Evolutionary conservation across 2,797 vertebrate species (phyloP), one percentile per base, ranked within the genome.

Genomic region (Microctenopoma stevenorrisi): DNA sequence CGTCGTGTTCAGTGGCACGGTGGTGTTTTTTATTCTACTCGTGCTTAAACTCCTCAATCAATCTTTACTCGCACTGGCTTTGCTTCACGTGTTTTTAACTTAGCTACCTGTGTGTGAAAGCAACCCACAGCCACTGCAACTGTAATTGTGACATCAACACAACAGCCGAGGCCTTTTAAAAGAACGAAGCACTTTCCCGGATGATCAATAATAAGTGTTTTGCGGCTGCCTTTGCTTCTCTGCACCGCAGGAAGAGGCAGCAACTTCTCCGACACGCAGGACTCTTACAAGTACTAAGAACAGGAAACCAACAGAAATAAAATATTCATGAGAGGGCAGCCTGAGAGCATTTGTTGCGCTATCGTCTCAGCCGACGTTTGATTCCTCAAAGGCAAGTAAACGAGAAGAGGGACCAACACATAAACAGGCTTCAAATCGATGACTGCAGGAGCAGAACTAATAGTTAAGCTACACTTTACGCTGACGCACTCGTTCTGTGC

Each of bases 201-300:
- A 12, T 49, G 74, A 91, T 92, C 89, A 54, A 91, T 92, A 79
- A 72, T 83, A 85, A 81, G 87, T 78, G 6, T 89, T 88, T 85
- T 83, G 73, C 26, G 49, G 38, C 15, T 40, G 51, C 28, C 10
- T 65, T 30, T 30, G 13, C 64, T 74, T 13, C 46, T 58, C 43
- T 22, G 38, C 22, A 5, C 53, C 33, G 62, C 81, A 33, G 18
- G 56, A 64, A 65, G 62, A 28, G 44, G 70, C 58, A 76, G 72
- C 74, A 54, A 69, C 77, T 71, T 66, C 46, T 74, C 59, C 22
- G 64, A 58, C 49, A 44, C 35, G 35, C 50, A 57, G 3, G 51
- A 60, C 76, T 77, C 62, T 63, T 55, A 63, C 55, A 64, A 76
- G 84, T 79, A 79, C 81, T 81, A 78, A 86, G 60, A 61, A 63